A percentile compares a stretch with the other conserved stretches of the same genome.
Conservation (phyloP, 2,888 invertebrate genomes). For the Tenodera sinensis region DNA sequence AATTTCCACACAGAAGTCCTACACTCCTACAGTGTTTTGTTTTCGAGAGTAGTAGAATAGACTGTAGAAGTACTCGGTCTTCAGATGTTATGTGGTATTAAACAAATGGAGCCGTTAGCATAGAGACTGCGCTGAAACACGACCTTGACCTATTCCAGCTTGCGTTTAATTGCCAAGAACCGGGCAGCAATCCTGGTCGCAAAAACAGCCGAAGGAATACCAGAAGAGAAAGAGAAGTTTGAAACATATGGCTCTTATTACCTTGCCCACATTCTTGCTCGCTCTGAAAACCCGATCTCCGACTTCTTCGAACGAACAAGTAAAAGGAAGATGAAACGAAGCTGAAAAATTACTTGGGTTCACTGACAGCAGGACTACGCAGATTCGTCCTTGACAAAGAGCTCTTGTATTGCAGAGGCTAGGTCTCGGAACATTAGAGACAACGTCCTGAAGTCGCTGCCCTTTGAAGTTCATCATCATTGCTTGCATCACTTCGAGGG, state of each 20-base stretch:
- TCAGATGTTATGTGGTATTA: too few species aligned
- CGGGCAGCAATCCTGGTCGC: background rate
- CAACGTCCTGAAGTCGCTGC: background rate
- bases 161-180: background rate
- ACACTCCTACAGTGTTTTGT: too few species aligned
- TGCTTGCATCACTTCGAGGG: background rate
- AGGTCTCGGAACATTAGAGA: too few species aligned
- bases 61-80: too few species aligned
- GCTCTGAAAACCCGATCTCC: background rate
- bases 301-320: background rate
- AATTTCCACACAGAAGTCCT: too few species aligned
- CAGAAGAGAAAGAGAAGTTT: background rate
- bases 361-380: background rate
- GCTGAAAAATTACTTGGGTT: background rate
- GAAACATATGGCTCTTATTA: slow-evolving; percentile 13
- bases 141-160: background rate
- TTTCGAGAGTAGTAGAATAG: too few species aligned
- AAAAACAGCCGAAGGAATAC: background rate
- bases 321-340: background rate
- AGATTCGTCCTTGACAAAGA: background rate
- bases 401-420: background rate
- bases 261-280: slow-evolving; percentile 1
- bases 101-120: background rate
- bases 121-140: background rate
- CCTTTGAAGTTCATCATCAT: background rate